Percentiles rank a stretch among this genome's conserved stretches.
phyloP scores from a whole-genome alignment of 53 echinoderm and acorn worm species.

The Henricia sp. region DNA sequence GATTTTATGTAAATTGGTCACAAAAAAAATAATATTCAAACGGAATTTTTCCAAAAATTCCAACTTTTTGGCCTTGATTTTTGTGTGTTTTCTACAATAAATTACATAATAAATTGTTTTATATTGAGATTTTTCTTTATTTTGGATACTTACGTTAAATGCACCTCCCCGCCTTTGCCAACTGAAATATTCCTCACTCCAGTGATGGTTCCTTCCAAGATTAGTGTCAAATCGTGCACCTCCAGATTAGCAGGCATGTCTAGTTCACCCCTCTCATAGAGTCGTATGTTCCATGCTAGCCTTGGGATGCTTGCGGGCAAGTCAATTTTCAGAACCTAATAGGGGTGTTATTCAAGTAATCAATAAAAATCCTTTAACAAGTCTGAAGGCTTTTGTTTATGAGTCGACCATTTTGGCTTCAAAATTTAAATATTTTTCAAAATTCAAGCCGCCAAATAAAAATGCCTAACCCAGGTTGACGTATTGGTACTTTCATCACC shows the following conservation, averaged over 20 bases:
- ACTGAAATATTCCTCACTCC: constrained; percentile 77
- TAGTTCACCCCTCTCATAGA: constrained; percentile 77
- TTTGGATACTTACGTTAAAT: constrained; percentile 65
- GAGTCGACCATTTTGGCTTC: no score
- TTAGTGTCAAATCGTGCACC: constrained; percentile 83
- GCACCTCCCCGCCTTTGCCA: constrained; percentile 79
- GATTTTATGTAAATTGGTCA: not conserved
- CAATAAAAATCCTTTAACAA: no score
- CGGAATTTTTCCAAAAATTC: not conserved
- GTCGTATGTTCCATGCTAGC: constrained; percentile 75
- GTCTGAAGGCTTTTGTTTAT: no score
- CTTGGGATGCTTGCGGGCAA: constrained; percentile 84
- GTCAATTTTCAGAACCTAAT: constrained; percentile 76
- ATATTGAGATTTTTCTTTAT: not conserved
- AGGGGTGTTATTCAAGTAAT: no score
- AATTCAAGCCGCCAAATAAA: no score
- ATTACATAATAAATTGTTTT: not conserved
- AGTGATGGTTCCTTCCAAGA: constrained; percentile 76
- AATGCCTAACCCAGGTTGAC: no score
- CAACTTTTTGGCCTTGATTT: not conserved
- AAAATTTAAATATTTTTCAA: no score
- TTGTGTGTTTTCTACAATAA: no score
- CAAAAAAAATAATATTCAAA: not conserved
- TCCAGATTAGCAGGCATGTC: constrained; percentile 82
- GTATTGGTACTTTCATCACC: no score